Base-by-base conservation (phyloP, 2,113 vertebrate species). In the Gadus chalcogrammus region DNA sequence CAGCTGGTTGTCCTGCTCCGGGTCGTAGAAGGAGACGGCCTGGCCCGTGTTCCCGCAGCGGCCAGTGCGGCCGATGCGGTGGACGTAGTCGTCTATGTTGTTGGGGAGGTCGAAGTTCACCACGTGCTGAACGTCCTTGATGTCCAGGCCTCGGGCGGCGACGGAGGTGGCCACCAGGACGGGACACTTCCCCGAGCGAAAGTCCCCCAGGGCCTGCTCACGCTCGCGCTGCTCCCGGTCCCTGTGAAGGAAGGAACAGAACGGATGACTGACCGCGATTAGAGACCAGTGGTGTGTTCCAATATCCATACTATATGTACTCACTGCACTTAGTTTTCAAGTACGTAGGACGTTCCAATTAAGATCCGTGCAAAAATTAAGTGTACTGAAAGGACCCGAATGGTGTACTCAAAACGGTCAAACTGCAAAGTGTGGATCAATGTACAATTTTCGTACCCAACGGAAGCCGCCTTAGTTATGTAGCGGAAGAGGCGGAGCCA, bases 121-220 rank as follows among this genome's bases (percentile, higher is more conserved):
- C 68, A 98, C 95, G 1, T 97, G 93, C 68, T 98, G 94, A 61
- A 99, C 96, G 0, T 95, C 95, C 79, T 95, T 94, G 61, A 99
- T 98, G 74, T 99, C 97, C 73, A 99, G 84, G 0, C 97, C 95
- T 28, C 97, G 93, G 65, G 96, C 95, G 38, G 96, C 97, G 1
- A 99, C 96, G 0, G 97, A 97, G 0, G 97, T 99, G 17, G 97
- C 96, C 67, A 98, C 95, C 35, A 99, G 92, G 62, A 98, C 92
- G 0, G 92, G 92, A 67, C 93, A 96, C 59, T 87, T 95, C 17
- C 95, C 97, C 1, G 85, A 90, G 69, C 94, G 94, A 83, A 99
- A 98, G 76, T 96, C 92, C 2, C 27, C 64, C 72, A 99, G 93
- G 0, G 96, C 97, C 73, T 84, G 72, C 75, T 99, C 97, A 27